A percentile compares a stretch with the other conserved stretches of the same genome.
These are phyloP conservation scores for Actinemys pallida DNA, from an alignment of 2,113 vertebrate species.

Conservation along the genomic window DNA sequence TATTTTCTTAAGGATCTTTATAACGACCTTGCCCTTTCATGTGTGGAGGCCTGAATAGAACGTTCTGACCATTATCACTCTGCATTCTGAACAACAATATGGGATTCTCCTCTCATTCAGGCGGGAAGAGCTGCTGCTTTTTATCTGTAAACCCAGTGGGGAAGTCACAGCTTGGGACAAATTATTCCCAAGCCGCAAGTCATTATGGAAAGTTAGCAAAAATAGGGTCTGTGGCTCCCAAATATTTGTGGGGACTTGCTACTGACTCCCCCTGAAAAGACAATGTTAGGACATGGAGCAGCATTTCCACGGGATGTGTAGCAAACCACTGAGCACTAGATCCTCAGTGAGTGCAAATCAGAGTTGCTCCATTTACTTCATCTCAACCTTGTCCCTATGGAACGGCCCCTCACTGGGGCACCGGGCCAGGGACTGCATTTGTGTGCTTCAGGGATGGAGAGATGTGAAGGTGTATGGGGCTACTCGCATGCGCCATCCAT, in stretches of 20 bases:
- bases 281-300: background rate
- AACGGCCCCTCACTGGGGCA: background rate
- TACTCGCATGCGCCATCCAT: background rate
- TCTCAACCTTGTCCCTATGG: background rate
- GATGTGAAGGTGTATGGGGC: background rate
- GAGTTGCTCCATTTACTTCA: background rate
- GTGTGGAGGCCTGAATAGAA: rapidly evolving
- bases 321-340: background rate
- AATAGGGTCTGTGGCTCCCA: background rate
- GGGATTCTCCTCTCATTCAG: rapidly evolving
- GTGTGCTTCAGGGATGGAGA: background rate
- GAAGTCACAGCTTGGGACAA: background rate
- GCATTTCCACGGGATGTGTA: background rate
- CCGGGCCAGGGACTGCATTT: background rate
- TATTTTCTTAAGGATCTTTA: background rate
- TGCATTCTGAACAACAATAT: rapidly evolving
- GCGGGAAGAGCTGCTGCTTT: background rate
- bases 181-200: background rate
- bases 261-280: background rate
- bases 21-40: rapidly evolving
- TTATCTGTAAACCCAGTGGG: background rate
- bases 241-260: background rate
- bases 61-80: rapidly evolving
- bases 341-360: background rate
- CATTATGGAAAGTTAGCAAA: background rate